Base-by-base conservation (phyloP, 53 echinoderm and acorn worm genomes). In the Echinarachnius parma region DNA sequence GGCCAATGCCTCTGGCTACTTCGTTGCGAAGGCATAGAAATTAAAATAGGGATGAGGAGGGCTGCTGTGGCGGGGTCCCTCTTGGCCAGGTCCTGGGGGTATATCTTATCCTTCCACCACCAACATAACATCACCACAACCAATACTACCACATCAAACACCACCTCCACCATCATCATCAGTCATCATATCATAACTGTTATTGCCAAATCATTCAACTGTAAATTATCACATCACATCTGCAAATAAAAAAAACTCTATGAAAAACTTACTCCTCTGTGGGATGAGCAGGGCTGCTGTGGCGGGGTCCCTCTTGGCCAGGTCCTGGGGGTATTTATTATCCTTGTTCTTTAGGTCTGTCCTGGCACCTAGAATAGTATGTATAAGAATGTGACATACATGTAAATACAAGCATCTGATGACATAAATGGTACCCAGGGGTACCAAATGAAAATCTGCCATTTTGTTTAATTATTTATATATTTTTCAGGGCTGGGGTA, bases 261-360 rank as follows among this genome's bases (percentile, higher is more conserved):
- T 39, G 13, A 39, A 39, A 39, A 39, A 39, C 74, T 72, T 19
- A 72, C 74, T 72, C 18, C 77, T 83, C 21, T 86, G 64, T n/a
- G 89, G 90, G 24, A 68, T 59, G 13, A 95, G 80, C 3, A 91
- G 76, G 19, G 82, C 85, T 46, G 90, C 90, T 4, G 90, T 83
- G 28, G 71, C 79, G 18, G 96, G 96, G 48, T 89, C 83, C 53
- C 80, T 91, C 24, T 68, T 49, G 4, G 96, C 83, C 11, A 95
- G 77, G 25, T 95, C 84, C 27, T 72, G 74, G 11, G 96, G 55
- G 14, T 68, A 26, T 61, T 95, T 95, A 2, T 31, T 68, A 39
- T 87, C 96, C 32, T 91, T 84, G 33, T 95, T 95, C 72, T 82
- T 79, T 24, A 95, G 48, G 65, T 87, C 86, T 76, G 87, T 80